phyloP scores from a whole-genome alignment of 2,113 vertebrate genomes.

The Otis tarda region DNA sequence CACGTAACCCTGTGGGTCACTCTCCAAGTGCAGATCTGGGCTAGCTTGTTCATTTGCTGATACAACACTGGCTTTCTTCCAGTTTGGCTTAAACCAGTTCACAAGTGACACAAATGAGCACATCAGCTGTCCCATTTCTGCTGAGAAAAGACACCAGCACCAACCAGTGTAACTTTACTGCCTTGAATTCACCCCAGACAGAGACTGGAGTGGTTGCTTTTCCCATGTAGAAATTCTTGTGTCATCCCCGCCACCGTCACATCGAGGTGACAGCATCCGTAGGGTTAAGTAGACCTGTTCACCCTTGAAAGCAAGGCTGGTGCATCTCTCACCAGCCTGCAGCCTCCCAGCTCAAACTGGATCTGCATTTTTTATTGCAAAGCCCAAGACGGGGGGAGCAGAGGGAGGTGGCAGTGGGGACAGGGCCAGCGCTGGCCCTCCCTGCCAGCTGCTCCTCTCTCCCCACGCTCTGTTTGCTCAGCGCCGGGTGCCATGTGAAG shows the following conservation, averaged over 20 bases:
- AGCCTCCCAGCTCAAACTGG: neutral
- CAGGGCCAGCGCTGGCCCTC: neutral
- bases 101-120: neutral
- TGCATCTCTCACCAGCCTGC: neutral
- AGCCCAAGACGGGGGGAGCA: neutral
- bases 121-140: neutral
- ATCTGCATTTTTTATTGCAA: neutral
- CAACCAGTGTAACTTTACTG: neutral
- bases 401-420: neutral
- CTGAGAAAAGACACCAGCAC: neutral
- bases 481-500: neutral
- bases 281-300: neutral
- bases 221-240: neutral
- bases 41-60: neutral
- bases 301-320: neutral
- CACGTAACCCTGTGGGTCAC: neutral
- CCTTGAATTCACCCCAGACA: neutral
- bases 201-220: neutral
- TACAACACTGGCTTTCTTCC: neutral
- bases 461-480: slow-evolving; percentile 25
- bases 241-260: too few species aligned
- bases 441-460: neutral
- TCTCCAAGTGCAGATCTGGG: neutral
- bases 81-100: neutral
- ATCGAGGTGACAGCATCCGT: neutral